Evolutionary conservation across 2,113 vertebrate species (phyloP).

Genomic region (Cephalopterus ornatus): DNA sequence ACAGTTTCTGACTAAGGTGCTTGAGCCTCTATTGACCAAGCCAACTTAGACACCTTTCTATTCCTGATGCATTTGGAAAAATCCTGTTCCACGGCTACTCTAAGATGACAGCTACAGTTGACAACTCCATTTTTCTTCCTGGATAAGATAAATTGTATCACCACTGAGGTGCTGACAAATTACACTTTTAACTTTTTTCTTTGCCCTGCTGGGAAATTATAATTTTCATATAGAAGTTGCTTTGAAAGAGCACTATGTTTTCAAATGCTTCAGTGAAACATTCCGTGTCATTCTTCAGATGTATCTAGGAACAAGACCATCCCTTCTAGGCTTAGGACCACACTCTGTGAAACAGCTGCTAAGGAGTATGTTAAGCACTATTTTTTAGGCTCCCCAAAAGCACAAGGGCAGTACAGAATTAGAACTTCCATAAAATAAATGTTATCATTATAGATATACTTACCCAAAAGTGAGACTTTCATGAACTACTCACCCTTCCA

Average conservation of each 20-base stretch:
- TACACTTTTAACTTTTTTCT: background rate
- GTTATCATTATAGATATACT: background rate
- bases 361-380: background rate
- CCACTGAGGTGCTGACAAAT: background rate
- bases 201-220: background rate
- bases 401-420: background rate
- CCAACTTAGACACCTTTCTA: background rate
- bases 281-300: background rate
- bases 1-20: background rate
- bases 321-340: background rate
- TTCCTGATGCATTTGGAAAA: background rate
- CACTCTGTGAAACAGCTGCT: background rate
- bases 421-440: background rate
- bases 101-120: background rate
- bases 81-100: background rate
- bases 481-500: slow-evolving; percentile 87
- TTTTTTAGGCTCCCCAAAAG: background rate
- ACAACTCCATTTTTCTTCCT: background rate
- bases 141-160: background rate
- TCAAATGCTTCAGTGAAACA: background rate
- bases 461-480: background rate
- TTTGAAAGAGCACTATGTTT: background rate
- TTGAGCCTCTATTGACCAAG: background rate
- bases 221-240: background rate
- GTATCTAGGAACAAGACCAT: background rate